A percentile compares a stretch with the other conserved stretches of the same genome.
These are phyloP conservation scores for Botia almorhae DNA, from an alignment of 2,797 vertebrate species.

Conservation along the genomic window DNA sequence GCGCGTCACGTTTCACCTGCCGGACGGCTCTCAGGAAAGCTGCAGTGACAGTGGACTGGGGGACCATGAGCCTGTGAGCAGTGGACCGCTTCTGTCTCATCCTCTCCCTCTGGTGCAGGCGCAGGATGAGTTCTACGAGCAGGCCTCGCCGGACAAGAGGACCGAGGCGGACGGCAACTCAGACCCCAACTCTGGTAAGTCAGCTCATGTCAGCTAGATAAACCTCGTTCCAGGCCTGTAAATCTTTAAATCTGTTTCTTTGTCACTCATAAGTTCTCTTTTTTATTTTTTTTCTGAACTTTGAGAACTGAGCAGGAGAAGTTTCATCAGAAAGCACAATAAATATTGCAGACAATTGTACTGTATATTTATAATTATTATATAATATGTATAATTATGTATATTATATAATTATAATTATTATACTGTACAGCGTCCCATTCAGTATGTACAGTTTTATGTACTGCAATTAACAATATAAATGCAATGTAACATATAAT, in stretches of 20 bases:
- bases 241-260: background rate
- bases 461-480: background rate
- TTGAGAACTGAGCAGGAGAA: background rate
- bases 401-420: no score
- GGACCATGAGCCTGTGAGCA: slow-evolving; percentile 96
- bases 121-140: slow-evolving; percentile 98
- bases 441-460: background rate
- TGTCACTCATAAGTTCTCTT: background rate
- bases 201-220: background rate
- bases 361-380: no score
- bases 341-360: slow-evolving; percentile 1
- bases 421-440: no score
- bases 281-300: background rate
- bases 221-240: no score
- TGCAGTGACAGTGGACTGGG: slow-evolving; percentile 99
- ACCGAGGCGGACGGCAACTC: slow-evolving; percentile 99
- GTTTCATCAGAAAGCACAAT: background rate
- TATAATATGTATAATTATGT: no score
- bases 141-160: slow-evolving; percentile 98
- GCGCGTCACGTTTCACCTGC: slow-evolving; percentile 99
- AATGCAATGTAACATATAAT: background rate
- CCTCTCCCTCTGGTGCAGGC: slow-evolving; percentile 99
- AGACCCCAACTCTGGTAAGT: slow-evolving; percentile 98
- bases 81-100: slow-evolving; percentile 97
- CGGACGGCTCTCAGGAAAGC: slow-evolving; percentile 99